Conservation (phyloP, 2,888 invertebrate species). For the Andrena trimmerana region DNA sequence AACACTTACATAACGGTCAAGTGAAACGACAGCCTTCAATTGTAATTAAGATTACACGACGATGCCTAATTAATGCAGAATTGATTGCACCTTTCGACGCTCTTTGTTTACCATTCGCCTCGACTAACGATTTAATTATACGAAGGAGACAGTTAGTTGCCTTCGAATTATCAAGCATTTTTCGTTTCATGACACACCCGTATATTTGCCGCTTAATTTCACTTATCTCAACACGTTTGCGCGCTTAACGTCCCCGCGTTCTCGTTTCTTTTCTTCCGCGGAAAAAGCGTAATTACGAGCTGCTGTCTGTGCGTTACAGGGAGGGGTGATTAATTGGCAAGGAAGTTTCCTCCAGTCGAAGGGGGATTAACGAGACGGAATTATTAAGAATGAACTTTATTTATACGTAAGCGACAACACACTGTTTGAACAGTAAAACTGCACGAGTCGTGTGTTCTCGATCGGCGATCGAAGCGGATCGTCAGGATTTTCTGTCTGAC, state of each 20-base stretch:
- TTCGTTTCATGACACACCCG: no score
- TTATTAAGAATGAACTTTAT: constrained; percentile 21
- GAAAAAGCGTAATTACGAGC: neutral
- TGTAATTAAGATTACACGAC: neutral
- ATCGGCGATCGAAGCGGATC: neutral
- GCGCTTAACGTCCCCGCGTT: neutral
- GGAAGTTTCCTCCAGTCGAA: neutral
- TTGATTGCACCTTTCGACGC: neutral
- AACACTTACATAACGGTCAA: neutral
- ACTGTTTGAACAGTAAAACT: neutral
- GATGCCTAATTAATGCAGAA: neutral
- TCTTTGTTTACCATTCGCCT: neutral
- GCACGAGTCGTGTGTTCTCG: neutral
- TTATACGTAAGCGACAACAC: neutral
- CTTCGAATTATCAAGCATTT: neutral
- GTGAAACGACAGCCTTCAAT: neutral
- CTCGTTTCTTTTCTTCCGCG: neutral
- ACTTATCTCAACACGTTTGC: neutral
- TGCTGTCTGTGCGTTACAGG: neutral
- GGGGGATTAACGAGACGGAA: neutral
- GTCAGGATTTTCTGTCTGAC: constrained; percentile 29
- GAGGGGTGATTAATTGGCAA: neutral
- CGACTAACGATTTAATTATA: neutral
- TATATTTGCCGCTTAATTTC: neutral
- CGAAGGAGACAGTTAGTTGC: neutral